phyloP scores from a whole-genome alignment of 2,113 vertebrate species.

The Ceratotherium simum region DNA sequence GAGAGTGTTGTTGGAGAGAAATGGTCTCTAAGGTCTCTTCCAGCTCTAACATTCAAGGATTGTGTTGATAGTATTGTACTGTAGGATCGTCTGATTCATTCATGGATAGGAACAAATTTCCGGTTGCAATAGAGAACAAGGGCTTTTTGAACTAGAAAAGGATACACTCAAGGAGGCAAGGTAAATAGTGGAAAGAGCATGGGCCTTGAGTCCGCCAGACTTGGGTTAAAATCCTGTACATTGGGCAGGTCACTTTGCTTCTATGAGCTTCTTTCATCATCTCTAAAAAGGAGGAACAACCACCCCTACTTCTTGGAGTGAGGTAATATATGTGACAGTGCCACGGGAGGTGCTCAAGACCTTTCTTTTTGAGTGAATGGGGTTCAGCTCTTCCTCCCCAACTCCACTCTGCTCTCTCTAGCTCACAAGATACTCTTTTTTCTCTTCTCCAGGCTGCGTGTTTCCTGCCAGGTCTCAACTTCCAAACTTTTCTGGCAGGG shows the following conservation, averaged over 20 bases:
- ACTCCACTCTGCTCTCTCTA: neutral
- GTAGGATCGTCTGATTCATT: slow-evolving; percentile 61
- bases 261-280: slow-evolving; percentile 31
- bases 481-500: slow-evolving; percentile 85
- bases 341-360: neutral
- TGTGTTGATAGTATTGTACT: slow-evolving; percentile 14
- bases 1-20: neutral
- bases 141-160: slow-evolving; percentile 62
- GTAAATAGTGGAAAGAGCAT: slow-evolving; percentile 65
- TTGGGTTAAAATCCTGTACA: slow-evolving; percentile 47
- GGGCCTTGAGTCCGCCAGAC: slow-evolving; percentile 30
- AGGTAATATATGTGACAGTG: neutral
- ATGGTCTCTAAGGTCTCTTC: slow-evolving; percentile 29
- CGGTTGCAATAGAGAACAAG: slow-evolving; percentile 68
- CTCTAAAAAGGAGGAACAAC: neutral
- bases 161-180: slow-evolving; percentile 56
- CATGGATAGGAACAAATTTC: slow-evolving; percentile 67
- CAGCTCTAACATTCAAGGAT: slow-evolving; percentile 26
- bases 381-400: neutral
- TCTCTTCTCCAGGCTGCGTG: neutral
- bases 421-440: neutral
- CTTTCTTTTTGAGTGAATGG: neutral
- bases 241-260: neutral
- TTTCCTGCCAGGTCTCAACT: slow-evolving; percentile 86
- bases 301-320: neutral